Base-by-base conservation (phyloP, 2,797 vertebrate species). In the Anableps anableps region DNA sequence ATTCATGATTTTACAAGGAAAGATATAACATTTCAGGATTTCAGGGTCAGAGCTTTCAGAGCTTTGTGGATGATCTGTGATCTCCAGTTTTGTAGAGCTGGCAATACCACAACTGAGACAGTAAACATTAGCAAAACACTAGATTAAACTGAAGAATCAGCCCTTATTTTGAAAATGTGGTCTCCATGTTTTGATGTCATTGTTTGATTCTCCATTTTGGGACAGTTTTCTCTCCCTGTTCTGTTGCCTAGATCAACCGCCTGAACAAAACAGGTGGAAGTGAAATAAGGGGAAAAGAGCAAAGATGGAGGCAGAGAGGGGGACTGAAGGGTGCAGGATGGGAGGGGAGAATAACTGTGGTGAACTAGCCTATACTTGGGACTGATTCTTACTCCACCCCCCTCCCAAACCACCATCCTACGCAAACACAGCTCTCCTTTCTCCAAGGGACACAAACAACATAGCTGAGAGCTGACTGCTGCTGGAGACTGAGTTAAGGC, bases 351-450 rank as follows among this genome's bases (percentile, higher is more conserved):
- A 95, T 95, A 95, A 95, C 96, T 96, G 96, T 96, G 96, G 93
- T 91, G 94, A 95, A 86, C 91, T 95, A 93, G 96, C 96, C 96
- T 95, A 88, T 92, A 96, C 96, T 95, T 95, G 96, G 94, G 93
- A 94, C 82, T 95, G 96, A 96, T 97, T 96, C 96, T 96, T 94
- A 94, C 95, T 92, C 92, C 91, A 84, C 91, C 95, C 95, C 71
- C 96, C 95, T 89, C 92, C 90, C 90, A 78, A 88, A 93, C 92
- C 88, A 55, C 94, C 94, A 88, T 89, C 89, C 89, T 96, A 93
- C 85, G 96, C 95, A 97, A 96, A 96, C 95, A 94, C 89, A 93
- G 89, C 95, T 95, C 95, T 96, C 88, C 95, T 96, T 90, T 91
- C 95, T 96, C 95, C 94, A 90, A 87, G 82, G 81, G 92, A 94